phyloP scores from a whole-genome alignment of 2,888 invertebrate species.

The Conops quadrifasciatus region DNA sequence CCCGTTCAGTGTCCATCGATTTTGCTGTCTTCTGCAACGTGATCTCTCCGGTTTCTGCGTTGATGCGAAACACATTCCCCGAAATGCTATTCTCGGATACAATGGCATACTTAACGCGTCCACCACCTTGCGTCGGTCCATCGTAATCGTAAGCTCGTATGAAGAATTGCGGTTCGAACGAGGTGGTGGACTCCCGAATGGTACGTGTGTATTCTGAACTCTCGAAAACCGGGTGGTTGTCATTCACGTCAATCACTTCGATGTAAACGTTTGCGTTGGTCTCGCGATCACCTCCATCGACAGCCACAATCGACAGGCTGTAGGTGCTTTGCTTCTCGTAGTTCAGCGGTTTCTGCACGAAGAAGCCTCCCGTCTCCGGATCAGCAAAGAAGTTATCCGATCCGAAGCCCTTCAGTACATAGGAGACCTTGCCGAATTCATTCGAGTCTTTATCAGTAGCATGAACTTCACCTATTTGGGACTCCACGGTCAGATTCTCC shows the following conservation, averaged over 20 bases:
- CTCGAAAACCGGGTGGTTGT: constrained; percentile 79
- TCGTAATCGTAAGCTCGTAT: constrained; percentile 82
- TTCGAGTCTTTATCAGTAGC: constrained; percentile 80
- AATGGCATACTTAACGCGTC: constrained; percentile 73
- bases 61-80: constrained; percentile 73
- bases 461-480: constrained; percentile 72
- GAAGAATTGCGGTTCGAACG: constrained; percentile 82
- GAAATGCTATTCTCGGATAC: constrained; percentile 75
- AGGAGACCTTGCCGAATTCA: constrained; percentile 75
- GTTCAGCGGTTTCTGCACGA: constrained; percentile 73
- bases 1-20: constrained; percentile 78
- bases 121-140: constrained; percentile 77
- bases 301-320: constrained; percentile 80
- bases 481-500: constrained; percentile 73
- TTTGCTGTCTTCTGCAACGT: constrained; percentile 72
- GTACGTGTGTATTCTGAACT: constrained; percentile 76
- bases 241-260: constrained; percentile 79
- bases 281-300: constrained; percentile 80
- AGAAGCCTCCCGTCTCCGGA: constrained; percentile 73
- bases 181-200: constrained; percentile 78
- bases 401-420: constrained; percentile 80
- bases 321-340: constrained; percentile 83
- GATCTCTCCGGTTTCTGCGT: constrained; percentile 77
- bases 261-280: constrained; percentile 76
- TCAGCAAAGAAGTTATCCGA: constrained; percentile 80